phyloP scores from a whole-genome alignment of 2,113 vertebrate genomes.

The Hystrix brachyura region DNA sequence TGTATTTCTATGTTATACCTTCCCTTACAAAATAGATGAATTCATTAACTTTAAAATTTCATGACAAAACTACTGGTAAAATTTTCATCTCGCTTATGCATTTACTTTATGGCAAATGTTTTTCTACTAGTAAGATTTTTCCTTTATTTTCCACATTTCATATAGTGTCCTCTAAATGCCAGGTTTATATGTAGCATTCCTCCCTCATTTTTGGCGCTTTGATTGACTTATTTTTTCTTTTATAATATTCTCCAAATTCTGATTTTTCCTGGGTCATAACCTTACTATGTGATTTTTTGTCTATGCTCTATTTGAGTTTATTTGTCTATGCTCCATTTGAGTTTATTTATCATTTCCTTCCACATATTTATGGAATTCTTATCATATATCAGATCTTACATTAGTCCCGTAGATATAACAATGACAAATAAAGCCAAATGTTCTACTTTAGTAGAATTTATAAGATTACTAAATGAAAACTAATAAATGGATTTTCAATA shows the following conservation, averaged over 20 bases:
- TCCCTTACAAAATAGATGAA: background rate
- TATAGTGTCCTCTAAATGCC: background rate
- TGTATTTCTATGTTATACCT: background rate
- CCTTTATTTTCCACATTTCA: background rate
- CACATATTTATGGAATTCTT: background rate
- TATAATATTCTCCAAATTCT: background rate
- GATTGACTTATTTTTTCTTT: constrained; percentile 10
- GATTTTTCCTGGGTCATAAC: background rate
- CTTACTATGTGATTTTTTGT: background rate
- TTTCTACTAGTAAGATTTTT: constrained; percentile 5
- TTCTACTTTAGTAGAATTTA: constrained; percentile 6
- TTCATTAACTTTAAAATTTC: background rate
- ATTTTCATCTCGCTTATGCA: background rate
- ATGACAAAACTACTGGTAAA: background rate
- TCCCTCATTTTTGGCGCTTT: background rate
- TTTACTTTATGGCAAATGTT: background rate
- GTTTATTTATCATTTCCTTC: background rate
- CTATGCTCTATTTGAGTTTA: background rate
- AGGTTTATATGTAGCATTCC: background rate
- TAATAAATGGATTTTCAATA: constrained; percentile 51
- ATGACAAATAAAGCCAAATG: background rate
- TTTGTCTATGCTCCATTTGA: background rate
- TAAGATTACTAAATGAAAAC: constrained; percentile 27
- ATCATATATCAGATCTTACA: background rate
- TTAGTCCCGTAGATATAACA: background rate